Evolutionary conservation across 2,113 vertebrate species (phyloP).

Genomic region (Campylomormyrus numenius): DNA sequence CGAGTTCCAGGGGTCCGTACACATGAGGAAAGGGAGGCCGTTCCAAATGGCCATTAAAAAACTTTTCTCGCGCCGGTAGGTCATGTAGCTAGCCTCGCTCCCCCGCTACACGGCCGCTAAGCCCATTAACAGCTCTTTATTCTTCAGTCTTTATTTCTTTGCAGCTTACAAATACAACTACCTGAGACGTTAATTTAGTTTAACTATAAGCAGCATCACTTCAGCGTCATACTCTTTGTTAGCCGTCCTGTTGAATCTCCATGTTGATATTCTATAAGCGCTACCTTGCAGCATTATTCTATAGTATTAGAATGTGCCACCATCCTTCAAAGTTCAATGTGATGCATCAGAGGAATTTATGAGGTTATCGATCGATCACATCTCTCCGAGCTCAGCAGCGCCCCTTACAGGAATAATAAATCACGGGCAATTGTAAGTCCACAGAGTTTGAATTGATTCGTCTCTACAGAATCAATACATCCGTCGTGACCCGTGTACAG

Average conservation of each 20-base stretch:
- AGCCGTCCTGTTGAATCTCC: conserved; percentile 31
- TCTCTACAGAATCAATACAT: neutral
- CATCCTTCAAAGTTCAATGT: neutral
- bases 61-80: conserved; percentile 31
- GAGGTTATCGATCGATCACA: neutral
- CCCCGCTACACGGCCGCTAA: conserved; percentile 43
- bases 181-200: conserved; percentile 20
- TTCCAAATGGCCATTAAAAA: neutral
- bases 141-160: neutral
- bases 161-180: neutral
- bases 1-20: neutral
- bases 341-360: neutral
- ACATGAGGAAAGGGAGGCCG: neutral
- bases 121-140: conserved; percentile 48
- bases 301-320: neutral
- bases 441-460: neutral
- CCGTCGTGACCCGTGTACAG: neutral
- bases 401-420: neutral
- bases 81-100: conserved; percentile 28
- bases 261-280: neutral
- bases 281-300: neutral
- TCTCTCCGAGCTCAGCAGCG: neutral
- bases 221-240: neutral
- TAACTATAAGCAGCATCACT: conserved; percentile 42
- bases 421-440: neutral